Evolutionary conservation across 2,113 vertebrate species (phyloP).

Genomic region (Potamarius usumacintae): DNA sequence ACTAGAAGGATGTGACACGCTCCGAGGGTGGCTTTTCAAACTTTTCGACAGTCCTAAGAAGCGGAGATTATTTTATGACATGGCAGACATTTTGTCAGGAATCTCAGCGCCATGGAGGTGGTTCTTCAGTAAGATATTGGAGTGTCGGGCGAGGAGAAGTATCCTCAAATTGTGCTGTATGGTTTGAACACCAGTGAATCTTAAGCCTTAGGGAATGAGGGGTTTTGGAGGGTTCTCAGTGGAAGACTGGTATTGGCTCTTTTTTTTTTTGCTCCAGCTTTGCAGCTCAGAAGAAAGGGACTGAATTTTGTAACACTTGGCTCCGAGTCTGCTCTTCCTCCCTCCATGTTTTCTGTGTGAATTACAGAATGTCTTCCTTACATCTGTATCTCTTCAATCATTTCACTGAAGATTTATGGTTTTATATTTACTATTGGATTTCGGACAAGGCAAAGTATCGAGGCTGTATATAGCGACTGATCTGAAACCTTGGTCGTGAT

Average conservation of each 20-base stretch:
- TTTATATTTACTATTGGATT: neutral
- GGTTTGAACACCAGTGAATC: conserved; percentile 20
- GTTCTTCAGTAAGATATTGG: conserved; percentile 16
- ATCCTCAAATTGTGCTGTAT: conserved; percentile 1
- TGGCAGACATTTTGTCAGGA: conserved; percentile 41
- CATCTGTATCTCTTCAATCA: neutral
- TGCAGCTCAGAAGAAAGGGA: neutral
- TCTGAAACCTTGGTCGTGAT: neutral
- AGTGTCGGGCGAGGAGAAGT: conserved; percentile 8
- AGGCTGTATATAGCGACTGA: conserved; percentile 4
- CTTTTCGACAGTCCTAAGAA: conserved; percentile 20
- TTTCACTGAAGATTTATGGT: neutral
- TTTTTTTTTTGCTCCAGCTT: neutral
- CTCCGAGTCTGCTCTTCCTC: neutral
- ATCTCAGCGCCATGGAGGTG: neutral
- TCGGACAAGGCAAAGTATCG: neutral
- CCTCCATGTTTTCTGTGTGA: neutral
- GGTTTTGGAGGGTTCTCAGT: conserved; percentile 13
- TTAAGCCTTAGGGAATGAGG: conserved; percentile 12
- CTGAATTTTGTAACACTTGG: neutral
- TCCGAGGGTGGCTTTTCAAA: neutral
- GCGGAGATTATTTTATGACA: conserved; percentile 22
- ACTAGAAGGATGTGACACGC: conserved; percentile 11
- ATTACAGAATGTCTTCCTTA: neutral
- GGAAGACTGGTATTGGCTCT: neutral